Evolutionary conservation across 1,140 invertebrate species (phyloP).

Genomic region (Pogonognathellus flavescens): DNA sequence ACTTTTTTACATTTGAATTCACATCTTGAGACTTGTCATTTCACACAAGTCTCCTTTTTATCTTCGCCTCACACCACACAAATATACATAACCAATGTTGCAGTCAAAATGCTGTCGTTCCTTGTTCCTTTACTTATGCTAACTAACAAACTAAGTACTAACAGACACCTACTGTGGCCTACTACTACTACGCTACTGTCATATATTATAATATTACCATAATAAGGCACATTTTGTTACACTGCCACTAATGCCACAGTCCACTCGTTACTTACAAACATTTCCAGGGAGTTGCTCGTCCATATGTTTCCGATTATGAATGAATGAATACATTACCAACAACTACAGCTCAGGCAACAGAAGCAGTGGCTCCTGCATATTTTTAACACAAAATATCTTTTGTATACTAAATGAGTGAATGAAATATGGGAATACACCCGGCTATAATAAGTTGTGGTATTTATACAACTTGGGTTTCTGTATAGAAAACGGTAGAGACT

Average conservation of each 20-base stretch:
- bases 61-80: background rate
- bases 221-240: too few relatives aligned
- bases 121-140: too few relatives aligned
- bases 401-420: constrained; percentile 4
- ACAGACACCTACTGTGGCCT: too few relatives aligned
- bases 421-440: background rate
- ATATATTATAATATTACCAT: background rate
- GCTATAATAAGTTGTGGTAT: too few relatives aligned
- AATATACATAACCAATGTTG: too few relatives aligned
- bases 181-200: too few relatives aligned
- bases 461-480: too few relatives aligned
- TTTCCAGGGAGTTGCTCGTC: background rate
- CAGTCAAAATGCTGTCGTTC: too few relatives aligned
- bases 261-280: background rate
- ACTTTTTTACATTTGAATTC: constrained; percentile 7
- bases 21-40: constrained; percentile 10
- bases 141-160: too few relatives aligned
- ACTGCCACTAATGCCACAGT: background rate
- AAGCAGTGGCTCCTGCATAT: background rate
- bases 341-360: too few relatives aligned
- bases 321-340: background rate
- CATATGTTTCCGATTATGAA: constrained; percentile 10
- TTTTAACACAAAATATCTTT: background rate
- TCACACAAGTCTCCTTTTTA: background rate
- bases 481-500: too few relatives aligned